Base-by-base conservation (phyloP, 37 sponge, comb jelly and placozoan species). In the Amphimedon queenslandica region DNA sequence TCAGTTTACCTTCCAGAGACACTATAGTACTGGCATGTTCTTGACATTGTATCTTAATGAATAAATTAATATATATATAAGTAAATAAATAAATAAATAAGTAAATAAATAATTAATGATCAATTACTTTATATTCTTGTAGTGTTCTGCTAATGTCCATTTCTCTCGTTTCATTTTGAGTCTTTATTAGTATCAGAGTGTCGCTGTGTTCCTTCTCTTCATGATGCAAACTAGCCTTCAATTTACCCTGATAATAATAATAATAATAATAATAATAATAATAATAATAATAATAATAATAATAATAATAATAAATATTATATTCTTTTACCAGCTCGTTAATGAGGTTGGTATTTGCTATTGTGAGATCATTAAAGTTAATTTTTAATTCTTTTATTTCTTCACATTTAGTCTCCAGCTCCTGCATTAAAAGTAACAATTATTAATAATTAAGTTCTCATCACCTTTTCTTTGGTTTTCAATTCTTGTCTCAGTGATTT, bases 1-100 rank as follows among this genome's bases (percentile, higher is more conserved):
- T 37, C n/a, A 90, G 58, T 28, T 81, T 90, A 63, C 84, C 76
- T 68, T 90, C 91, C 56, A 90, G 75, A 1, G 86, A 77, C 8
- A 77, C 86, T 29, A 90, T 90, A 27, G 91, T 90, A 8, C 77
- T 16, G n/a, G 91, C 85, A 77, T 90, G 72, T 69, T 90, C 84
- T 21, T 81, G 36, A 4, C 78, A 60, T 63, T 84, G 81, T 36
- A 57, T 75, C 84, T 87, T 58, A 5, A 76, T 27, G 32, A 47
- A 13, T 18, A 8, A 13, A n/a, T 23, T 63, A 63, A n/a, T n/a
- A n/a, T n/a, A n/a, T n/a, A n/a, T n/a, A n/a, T n/a, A n/a, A n/a
- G 27, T 24, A 27, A 27, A 61, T 61, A 27, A 64, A 47, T 18
- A 8, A 47, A 47, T 13, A 47, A 60, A 11, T 60, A n/a, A 25